Evolutionary conservation across 2,888 invertebrate species (phyloP), one percentile per base, ranked within the genome.

Genomic region (Hartigia nigra): DNA sequence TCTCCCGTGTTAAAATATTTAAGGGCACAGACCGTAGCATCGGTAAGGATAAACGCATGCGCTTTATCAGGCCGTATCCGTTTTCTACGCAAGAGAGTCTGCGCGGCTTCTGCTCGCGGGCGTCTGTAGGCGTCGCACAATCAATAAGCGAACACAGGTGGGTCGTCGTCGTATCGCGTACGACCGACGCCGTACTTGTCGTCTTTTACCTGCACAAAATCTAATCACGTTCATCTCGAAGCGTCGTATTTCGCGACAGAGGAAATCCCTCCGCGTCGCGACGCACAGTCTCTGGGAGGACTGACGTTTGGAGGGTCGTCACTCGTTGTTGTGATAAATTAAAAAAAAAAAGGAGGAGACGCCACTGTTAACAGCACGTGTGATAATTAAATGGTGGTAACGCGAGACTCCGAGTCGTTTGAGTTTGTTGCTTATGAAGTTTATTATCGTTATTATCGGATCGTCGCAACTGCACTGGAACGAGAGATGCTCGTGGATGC

Each of bases 121-220:
- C 78, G 79, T 72, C 74, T 70, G 69, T 75, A 35, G 70, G 79
- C 79, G 75, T 81, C 81, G 76, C 75, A 84, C 84, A 86, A 88
- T 88, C 88, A 88, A 88, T 88, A 88, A 88, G 85, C 86, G 84
- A 36, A 11, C 36, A 75, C 82, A 87, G 87, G 87, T 87, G 86
- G 86, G 86, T 87, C 86, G 87, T 84, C 79, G 75, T 34, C 23
- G 34, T n/a, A 34, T n/a, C 75, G 37, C 36, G 55, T 55, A 55
- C 55, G 55, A 55, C 55, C 55, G 55, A 55, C 23, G 55, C 55
- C 9, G 55, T 55, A 55, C 23, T 55, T 55, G 55, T 55, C 55
- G n/a, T n/a, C n/a, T n/a, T n/a, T 14, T 9, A 23, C 2, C 23
- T 55, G 55, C 55, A 55, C 55, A 55, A 55, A 55, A 23, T 23